These are phyloP conservation scores for Cantharis rufa DNA, from an alignment of 2,888 invertebrate genomes.

Conservation along the genomic window DNA sequence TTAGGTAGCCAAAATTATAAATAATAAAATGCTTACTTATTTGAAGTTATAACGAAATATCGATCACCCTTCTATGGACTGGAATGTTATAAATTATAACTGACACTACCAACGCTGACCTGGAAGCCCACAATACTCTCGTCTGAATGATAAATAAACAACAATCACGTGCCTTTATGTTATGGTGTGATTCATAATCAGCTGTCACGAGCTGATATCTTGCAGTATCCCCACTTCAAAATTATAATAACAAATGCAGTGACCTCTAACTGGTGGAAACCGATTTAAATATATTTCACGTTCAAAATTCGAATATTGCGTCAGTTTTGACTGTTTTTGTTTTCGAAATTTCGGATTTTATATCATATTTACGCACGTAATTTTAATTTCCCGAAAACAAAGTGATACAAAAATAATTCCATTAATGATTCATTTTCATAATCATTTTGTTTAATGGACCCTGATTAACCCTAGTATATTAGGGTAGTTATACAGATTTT, in stretches of 20 bases:
- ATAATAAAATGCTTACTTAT: background rate
- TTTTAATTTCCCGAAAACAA: background rate
- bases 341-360: background rate
- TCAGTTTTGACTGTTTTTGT: background rate
- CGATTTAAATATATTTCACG: background rate
- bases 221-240: background rate
- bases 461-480: no score
- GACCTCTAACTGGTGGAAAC: background rate
- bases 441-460: background rate
- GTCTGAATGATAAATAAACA: background rate
- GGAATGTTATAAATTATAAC: background rate
- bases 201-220: background rate
- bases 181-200: background rate
- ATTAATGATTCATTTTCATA: no score
- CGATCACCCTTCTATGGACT: background rate
- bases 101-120: background rate
- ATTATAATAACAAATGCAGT: background rate
- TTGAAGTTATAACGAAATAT: background rate
- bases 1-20: background rate
- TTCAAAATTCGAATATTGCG: background rate
- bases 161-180: background rate
- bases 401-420: background rate
- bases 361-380: background rate
- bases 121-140: background rate
- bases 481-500: no score